Evolutionary conservation across 2,888 invertebrate genomes (phyloP).

Genomic region (Antheraea assamensis): DNA sequence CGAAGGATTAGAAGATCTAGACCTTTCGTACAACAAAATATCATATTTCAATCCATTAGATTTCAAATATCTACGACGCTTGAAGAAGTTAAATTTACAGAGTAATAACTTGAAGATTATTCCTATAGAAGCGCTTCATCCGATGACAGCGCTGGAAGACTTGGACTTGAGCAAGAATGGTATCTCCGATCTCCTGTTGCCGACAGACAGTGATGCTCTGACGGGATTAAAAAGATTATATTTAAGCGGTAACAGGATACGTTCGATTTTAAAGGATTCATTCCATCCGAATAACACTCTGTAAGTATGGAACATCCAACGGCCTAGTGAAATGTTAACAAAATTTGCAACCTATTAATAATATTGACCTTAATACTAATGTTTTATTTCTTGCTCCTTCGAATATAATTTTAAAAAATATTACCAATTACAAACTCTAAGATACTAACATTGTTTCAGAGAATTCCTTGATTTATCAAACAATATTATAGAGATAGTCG

Average conservation of each 20-base stretch:
- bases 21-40: conserved; percentile 78
- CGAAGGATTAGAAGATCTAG: conserved; percentile 68
- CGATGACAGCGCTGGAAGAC: conserved; percentile 64
- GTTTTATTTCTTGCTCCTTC: background rate
- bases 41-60: conserved; percentile 62
- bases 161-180: conserved; percentile 78
- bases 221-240: conserved; percentile 66
- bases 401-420: background rate
- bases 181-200: conserved; percentile 62
- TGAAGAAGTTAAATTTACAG: conserved; percentile 73
- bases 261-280: conserved; percentile 66
- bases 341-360: background rate
- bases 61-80: conserved; percentile 59
- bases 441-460: conserved; percentile 47
- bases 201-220: conserved; percentile 50
- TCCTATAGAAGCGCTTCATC: conserved; percentile 62
- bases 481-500: conserved; percentile 72
- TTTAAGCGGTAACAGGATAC: conserved; percentile 75
- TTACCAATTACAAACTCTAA: conserved; percentile 1
- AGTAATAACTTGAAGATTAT: conserved; percentile 70
- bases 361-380: too few species aligned
- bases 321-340: background rate
- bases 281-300: conserved; percentile 65
- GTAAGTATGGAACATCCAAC: conserved; percentile 51
- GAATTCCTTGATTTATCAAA: conserved; percentile 73